These are phyloP conservation scores for Hyaena hyaena DNA, from an alignment of 2,113 vertebrate genomes.

Conservation along the genomic window DNA sequence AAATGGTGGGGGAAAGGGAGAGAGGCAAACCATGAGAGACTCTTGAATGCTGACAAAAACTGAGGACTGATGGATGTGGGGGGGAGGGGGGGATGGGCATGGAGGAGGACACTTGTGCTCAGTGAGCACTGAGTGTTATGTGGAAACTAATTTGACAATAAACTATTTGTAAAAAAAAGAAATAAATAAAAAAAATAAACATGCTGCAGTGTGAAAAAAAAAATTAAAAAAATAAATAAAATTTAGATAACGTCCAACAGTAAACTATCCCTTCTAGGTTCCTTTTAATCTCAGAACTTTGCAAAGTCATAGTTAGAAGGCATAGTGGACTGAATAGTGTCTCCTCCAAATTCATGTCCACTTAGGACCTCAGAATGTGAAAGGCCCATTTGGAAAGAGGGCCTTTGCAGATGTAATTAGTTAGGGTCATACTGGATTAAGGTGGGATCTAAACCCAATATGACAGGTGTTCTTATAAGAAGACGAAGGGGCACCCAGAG, in stretches of 20 bases:
- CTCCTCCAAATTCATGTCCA: neutral
- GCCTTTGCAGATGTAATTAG: neutral
- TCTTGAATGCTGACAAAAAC: too few species aligned
- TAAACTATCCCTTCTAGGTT: neutral
- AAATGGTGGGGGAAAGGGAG: too few species aligned
- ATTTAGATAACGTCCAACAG: neutral
- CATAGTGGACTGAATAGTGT: neutral
- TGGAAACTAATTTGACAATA: too few species aligned
- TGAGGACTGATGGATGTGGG: too few species aligned
- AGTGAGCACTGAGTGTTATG: too few species aligned
- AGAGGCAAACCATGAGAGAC: too few species aligned
- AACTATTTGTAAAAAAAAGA: too few species aligned
- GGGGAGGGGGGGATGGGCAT: too few species aligned
- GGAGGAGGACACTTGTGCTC: too few species aligned
- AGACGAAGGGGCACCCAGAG: neutral
- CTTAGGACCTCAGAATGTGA: neutral
- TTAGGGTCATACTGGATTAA: neutral
- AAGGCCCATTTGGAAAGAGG: neutral
- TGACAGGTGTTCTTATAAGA: neutral
- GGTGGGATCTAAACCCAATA: neutral
- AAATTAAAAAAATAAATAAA: too few species aligned
- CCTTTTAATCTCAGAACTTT: neutral
- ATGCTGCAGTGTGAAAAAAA: too few species aligned
- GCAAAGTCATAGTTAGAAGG: neutral
- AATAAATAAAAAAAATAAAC: too few species aligned